These are phyloP conservation scores for Paramisgurnus dabryanus DNA, from an alignment of 2,113 vertebrate species.

Conservation along the genomic window DNA sequence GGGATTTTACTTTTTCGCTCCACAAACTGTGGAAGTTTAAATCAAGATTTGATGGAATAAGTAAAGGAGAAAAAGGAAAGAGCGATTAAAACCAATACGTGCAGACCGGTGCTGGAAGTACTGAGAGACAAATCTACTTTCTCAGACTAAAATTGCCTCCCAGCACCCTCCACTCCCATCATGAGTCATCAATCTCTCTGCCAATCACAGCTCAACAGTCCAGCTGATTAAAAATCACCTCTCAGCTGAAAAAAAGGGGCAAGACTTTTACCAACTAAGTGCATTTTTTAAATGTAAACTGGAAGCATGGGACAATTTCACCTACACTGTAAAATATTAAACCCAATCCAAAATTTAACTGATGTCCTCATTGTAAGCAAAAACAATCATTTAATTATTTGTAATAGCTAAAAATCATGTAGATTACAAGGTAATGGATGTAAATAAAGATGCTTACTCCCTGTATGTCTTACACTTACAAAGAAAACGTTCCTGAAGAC, in stretches of 20 bases:
- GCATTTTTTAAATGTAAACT: background rate
- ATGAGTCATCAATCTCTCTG: constrained; percentile 68
- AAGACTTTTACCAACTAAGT: constrained; percentile 43
- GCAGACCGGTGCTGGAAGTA: constrained; percentile 62
- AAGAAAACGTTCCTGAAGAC: too few relatives aligned
- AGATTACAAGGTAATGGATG: too few relatives aligned
- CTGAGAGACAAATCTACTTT: constrained; percentile 63
- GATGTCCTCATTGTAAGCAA: too few relatives aligned
- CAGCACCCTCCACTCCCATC: constrained; percentile 64
- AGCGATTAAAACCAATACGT: constrained; percentile 50
- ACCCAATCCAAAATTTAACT: too few relatives aligned
- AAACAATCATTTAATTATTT: too few relatives aligned
- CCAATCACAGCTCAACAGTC: constrained; percentile 73
- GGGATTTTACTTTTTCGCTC: constrained; percentile 54
- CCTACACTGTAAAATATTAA: too few relatives aligned
- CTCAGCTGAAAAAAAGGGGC: background rate
- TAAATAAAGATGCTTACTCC: background rate
- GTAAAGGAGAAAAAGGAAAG: constrained; percentile 22
- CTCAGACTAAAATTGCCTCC: constrained; percentile 65
- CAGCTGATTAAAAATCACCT: constrained; percentile 44
- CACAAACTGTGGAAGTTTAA: constrained; percentile 12
- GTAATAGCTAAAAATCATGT: too few relatives aligned
- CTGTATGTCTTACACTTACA: background rate
- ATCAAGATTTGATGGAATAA: constrained; percentile 43
- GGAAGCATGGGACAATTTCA: too few relatives aligned